Conservation (phyloP, 2,113 vertebrate genomes). For the Chionis minor region DNA sequence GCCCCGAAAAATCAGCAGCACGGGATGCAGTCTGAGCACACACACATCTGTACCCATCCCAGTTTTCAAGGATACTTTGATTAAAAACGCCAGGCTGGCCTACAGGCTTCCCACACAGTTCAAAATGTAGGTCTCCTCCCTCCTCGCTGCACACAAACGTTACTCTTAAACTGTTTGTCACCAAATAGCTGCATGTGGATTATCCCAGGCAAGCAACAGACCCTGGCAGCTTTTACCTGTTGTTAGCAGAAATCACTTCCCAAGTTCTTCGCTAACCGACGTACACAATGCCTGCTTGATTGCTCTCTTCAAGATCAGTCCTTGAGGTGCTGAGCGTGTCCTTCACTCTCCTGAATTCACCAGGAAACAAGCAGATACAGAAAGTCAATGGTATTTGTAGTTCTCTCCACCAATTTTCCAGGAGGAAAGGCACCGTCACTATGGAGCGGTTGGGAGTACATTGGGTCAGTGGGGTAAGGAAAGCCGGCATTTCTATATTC, state of each 20-base stretch:
- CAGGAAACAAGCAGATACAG: not conserved
- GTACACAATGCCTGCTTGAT: not conserved
- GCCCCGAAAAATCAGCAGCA: not conserved
- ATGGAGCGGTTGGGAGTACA: accelerated
- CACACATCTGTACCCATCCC: not conserved
- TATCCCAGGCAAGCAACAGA: not conserved
- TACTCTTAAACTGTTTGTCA: not conserved
- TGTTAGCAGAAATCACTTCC: not conserved
- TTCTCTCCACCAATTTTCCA: not conserved
- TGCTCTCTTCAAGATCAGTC: not conserved
- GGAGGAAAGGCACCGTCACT: not conserved
- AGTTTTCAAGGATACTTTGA: not conserved
- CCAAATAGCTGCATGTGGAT: not conserved
- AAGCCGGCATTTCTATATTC: not conserved
- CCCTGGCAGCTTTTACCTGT: not conserved
- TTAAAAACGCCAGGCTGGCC: not conserved
- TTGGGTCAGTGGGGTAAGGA: not conserved
- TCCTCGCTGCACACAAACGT: not conserved
- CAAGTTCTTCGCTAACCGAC: not conserved
- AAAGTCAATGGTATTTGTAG: not conserved
- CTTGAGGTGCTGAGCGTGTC: not conserved
- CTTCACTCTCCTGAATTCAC: not conserved
- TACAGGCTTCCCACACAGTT: not conserved
- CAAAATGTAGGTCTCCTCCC: not conserved
- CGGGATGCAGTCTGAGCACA: not conserved